Evolutionary conservation across 2,113 vertebrate genomes (phyloP), one percentile per base, ranked within the genome.

Genomic region (Tinamus guttatus): DNA sequence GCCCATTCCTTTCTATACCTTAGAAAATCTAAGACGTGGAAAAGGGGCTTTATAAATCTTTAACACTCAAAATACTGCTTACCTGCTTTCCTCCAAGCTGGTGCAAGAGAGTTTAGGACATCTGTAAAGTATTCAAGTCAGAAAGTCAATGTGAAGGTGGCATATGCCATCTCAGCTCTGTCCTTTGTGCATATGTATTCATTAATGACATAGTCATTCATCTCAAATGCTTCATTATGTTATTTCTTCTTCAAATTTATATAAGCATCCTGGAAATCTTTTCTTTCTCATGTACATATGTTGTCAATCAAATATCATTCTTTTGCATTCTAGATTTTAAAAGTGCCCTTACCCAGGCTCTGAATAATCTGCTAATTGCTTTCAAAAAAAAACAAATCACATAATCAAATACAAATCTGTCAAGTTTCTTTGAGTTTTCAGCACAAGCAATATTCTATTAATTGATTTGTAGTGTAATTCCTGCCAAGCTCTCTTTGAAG

Each of bases 391-490:
- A 78, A 92, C 68, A 78, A 58, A 90, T 90, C 83, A 52, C 65
- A 16, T 86, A 70, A 93, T 95, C 85, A 90, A 92, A 89, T 54
- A 47, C 62, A 32, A 71, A 95, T 90, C 89, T 62, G 18, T 43
- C 68, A 45, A 77, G 24, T 62, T 85, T 71, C 76, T 92, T 52
- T 70, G 2, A 0, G 36, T 79, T 75, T 86, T 77, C 74, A 54
- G 17, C 40, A 52, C 69, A 82, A 81, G 88, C 67, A 92, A n/a
- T 60, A 65, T 36, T 65, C 86, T 9, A 9, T 40, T 73, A 84
- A 76, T 73, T 93, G 93, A 90, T 95, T 82, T 79, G 52, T 38
- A 41, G 69, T 56, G 24, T 65, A 49, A 83, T 96, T 95, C 85
- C 94, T 67, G 62, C 74, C 81, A 56, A 14, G 21, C 63, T 92